These are phyloP conservation scores for Cladorhizidae sp. DNA, from an alignment of 37 sponge, comb jelly and placozoan genomes.

Conservation along the genomic window DNA sequence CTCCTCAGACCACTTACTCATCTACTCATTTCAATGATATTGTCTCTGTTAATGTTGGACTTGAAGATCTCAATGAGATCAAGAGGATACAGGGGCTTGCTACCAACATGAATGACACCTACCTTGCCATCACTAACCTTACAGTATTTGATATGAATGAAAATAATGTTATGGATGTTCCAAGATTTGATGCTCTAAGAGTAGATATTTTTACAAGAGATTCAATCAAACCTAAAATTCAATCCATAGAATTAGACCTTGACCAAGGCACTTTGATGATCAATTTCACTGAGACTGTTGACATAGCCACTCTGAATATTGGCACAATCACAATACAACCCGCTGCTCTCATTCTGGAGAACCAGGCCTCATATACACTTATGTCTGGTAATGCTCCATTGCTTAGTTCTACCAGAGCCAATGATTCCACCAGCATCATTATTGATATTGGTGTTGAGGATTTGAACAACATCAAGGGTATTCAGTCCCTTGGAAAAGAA, in stretches of 20 bases:
- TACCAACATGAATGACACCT: constrained; percentile 47
- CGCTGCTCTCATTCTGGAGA: neutral
- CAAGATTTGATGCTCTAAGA: constrained; percentile 16
- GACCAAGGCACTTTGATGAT: constrained; percentile 58
- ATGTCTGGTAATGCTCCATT: constrained; percentile 35
- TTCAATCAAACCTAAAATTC: constrained; percentile 50
- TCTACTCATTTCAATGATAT: constrained; percentile 63
- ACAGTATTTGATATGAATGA: constrained; percentile 83
- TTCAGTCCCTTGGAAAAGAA: constrained; percentile 62
- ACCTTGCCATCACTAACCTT: constrained; percentile 43
- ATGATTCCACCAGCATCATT: constrained; percentile 45
- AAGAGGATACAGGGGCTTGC: constrained; percentile 83
- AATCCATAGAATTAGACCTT: constrained; percentile 58
- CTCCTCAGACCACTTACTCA: constrained; percentile 26
- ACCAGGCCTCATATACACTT: constrained; percentile 45
- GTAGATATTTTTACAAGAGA: constrained; percentile 59
- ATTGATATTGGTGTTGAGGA: constrained; percentile 66
- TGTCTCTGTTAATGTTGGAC: constrained; percentile 58
- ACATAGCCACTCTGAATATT: constrained; percentile 68
- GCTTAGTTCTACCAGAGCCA: constrained; percentile 34
- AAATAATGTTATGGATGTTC: constrained; percentile 58
- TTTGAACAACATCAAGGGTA: constrained; percentile 82
- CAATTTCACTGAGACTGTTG: constrained; percentile 82
- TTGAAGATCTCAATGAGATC: constrained; percentile 76
- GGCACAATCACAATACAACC: constrained; percentile 69